Evolutionary conservation across 1,140 invertebrate species (phyloP).

Genomic region (Cardiocondyla obscurior): DNA sequence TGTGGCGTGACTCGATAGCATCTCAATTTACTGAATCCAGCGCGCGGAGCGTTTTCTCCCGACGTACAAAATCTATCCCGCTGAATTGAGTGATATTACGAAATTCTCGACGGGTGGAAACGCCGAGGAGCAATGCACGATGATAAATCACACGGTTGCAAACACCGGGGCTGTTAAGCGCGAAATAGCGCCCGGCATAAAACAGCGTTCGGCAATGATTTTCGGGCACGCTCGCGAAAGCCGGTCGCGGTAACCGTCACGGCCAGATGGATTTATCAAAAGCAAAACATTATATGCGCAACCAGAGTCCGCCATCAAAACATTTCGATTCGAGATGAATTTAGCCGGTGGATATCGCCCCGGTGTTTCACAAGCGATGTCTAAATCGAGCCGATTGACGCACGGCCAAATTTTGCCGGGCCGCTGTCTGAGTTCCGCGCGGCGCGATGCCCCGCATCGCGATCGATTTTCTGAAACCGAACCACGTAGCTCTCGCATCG

Average conservation of each 20-base stretch:
- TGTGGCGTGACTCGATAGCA: background rate
- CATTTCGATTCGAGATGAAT: conserved; percentile 52
- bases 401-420: conserved; percentile 59
- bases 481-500: conserved; percentile 65
- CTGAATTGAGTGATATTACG: too few species aligned
- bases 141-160: too few species aligned
- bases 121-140: background rate
- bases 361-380: conserved; percentile 42
- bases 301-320: conserved; percentile 52
- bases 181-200: conserved; percentile 37
- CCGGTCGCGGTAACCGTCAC: conserved; percentile 24
- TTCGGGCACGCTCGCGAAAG: conserved; percentile 8
- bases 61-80: background rate
- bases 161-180: conserved; percentile 27
- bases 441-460: conserved; percentile 1
- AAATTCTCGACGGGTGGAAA: too few species aligned
- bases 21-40: background rate
- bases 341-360: conserved; percentile 57
- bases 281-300: conserved; percentile 53
- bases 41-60: background rate
- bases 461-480: conserved; percentile 64
- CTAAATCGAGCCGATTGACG: conserved; percentile 70
- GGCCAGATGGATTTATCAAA: conserved; percentile 55
- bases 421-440: conserved; percentile 13
- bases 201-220: conserved; percentile 26